These are phyloP conservation scores for Chaenocephalus aceratus DNA, from an alignment of 2,113 vertebrate species.

Conservation along the genomic window DNA sequence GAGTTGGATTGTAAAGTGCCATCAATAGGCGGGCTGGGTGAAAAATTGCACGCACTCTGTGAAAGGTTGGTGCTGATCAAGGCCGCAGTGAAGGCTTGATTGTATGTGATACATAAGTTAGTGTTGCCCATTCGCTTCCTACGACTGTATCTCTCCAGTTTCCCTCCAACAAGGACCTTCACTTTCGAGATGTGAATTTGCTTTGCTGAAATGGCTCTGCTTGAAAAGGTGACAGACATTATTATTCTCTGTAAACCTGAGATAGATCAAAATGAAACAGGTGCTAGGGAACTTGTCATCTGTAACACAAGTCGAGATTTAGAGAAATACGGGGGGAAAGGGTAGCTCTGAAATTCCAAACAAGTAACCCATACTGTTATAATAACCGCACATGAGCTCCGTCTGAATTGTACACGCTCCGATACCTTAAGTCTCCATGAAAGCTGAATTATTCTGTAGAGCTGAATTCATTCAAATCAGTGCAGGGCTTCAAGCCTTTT, in stretches of 20 bases:
- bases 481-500: neutral
- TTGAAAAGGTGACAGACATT: slow-evolving; percentile 47
- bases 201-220: slow-evolving; percentile 13
- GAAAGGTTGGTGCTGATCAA: slow-evolving; percentile 30
- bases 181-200: slow-evolving; percentile 2
- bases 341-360: slow-evolving; percentile 1
- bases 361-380: neutral
- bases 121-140: slow-evolving; percentile 9
- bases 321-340: neutral
- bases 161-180: slow-evolving; percentile 29
- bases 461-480: slow-evolving; percentile 16
- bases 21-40: slow-evolving; percentile 20
- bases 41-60: slow-evolving; percentile 46
- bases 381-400: slow-evolving; percentile 15
- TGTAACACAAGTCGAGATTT: slow-evolving; percentile 35
- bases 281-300: slow-evolving; percentile 41
- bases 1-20: slow-evolving; percentile 1
- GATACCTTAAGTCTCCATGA: slow-evolving; percentile 19
- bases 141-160: slow-evolving; percentile 1
- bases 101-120: slow-evolving; percentile 1
- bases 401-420: neutral
- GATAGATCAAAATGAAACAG: slow-evolving; percentile 51
- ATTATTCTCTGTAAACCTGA: slow-evolving; percentile 55
- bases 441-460: slow-evolving; percentile 21
- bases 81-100: slow-evolving; percentile 17